A percentile compares a stretch with the other conserved stretches of the same genome.
phyloP scores from a whole-genome alignment of 1,140 invertebrate species.

The Drosophila nigromelanica region DNA sequence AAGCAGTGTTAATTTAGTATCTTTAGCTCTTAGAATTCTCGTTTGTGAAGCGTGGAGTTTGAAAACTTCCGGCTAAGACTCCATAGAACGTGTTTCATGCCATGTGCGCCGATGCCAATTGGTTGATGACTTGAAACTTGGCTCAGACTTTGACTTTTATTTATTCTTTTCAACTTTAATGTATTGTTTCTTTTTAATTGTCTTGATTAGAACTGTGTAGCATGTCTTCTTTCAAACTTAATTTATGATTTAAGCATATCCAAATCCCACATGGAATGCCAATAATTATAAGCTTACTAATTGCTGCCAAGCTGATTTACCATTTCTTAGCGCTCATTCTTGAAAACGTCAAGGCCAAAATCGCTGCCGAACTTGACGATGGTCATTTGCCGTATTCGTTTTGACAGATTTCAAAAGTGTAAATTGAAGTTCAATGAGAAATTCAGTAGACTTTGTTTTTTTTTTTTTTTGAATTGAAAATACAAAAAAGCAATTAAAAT shows the following conservation, averaged over 20 bases:
- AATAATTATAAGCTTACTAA: slow-evolving; percentile 42
- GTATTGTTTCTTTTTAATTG: slow-evolving; percentile 19
- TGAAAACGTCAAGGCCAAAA: slow-evolving; percentile 21
- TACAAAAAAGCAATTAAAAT: slow-evolving; percentile 19
- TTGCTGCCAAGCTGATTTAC: slow-evolving; percentile 26
- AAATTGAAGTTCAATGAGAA: slow-evolving; percentile 24
- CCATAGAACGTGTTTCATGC: slow-evolving; percentile 61
- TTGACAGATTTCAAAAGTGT: not conserved
- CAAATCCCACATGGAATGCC: slow-evolving; percentile 23
- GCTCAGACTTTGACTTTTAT: slow-evolving; percentile 16
- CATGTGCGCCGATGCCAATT: slow-evolving; percentile 51
- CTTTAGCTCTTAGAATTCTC: slow-evolving; percentile 50
- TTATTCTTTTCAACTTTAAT: slow-evolving; percentile 13
- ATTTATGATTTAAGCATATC: slow-evolving; percentile 54
- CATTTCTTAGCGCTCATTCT: slow-evolving; percentile 23
- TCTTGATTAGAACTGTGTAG: slow-evolving; percentile 47
- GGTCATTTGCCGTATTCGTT: not conserved
- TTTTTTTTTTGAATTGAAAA: not conserved
- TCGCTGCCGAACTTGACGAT: not conserved
- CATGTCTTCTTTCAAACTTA: slow-evolving; percentile 19
- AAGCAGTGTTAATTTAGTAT: not conserved
- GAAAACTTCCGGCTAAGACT: slow-evolving; percentile 53
- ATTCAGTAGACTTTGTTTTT: not conserved
- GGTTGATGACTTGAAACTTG: slow-evolving; percentile 46
- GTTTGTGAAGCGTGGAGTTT: slow-evolving; percentile 37